These are phyloP conservation scores for Triplophysa tibetana DNA, from an alignment of 2,113 vertebrate genomes.

Conservation along the genomic window DNA sequence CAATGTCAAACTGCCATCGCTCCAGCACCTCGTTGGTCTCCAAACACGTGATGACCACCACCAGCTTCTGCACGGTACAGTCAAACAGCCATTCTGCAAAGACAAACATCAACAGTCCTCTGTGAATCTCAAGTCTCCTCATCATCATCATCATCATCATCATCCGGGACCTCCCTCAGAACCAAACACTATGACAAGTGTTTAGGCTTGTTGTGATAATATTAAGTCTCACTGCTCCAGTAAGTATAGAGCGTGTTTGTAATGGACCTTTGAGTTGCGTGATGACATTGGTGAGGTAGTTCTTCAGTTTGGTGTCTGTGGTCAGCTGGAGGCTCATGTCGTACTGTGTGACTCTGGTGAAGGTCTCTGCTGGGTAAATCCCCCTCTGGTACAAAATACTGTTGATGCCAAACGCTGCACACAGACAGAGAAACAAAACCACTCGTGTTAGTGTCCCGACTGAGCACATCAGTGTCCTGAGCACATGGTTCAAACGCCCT, in stretches of 20 bases:
- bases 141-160: no score
- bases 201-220: no score
- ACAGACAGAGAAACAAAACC: not conserved
- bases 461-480: no score
- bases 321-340: constrained; percentile 90
- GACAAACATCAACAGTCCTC: not conserved
- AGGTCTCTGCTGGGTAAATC: constrained; percentile 93
- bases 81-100: constrained; percentile 89
- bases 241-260: not conserved
- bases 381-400: constrained; percentile 96
- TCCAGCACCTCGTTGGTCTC: constrained; percentile 89
- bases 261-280: constrained; percentile 86
- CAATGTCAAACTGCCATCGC: constrained; percentile 95
- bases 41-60: constrained; percentile 89
- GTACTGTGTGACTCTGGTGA: constrained; percentile 88
- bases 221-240: no score
- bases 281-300: constrained; percentile 88
- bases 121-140: no score
- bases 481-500: no score
- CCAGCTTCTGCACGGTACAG: constrained; percentile 91
- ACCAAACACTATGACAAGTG: no score
- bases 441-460: not conserved
- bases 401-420: constrained; percentile 91
- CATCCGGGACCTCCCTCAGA: no score
- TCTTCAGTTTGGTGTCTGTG: constrained; percentile 86